Evolutionary conservation across 2,888 invertebrate genomes (phyloP).

Genomic region (Acrocera orbiculus): DNA sequence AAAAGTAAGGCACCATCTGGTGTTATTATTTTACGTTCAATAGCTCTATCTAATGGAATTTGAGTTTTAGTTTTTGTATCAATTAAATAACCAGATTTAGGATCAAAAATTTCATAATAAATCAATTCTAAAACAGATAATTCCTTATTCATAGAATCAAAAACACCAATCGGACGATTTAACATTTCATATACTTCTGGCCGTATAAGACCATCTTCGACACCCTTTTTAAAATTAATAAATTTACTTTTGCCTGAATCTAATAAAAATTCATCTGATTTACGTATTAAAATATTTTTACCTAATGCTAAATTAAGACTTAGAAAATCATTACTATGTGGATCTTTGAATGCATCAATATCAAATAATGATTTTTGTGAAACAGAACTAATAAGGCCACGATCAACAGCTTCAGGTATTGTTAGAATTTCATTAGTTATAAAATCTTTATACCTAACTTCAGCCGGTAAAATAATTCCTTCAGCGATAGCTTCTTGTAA

Average conservation of each 20-base stretch:
- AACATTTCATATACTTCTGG: slow-evolving; percentile 78
- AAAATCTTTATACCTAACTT: slow-evolving; percentile 56
- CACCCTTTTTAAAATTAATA: slow-evolving; percentile 62
- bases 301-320: slow-evolving; percentile 67
- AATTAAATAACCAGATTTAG: slow-evolving; percentile 68
- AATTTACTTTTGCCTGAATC: slow-evolving; percentile 58
- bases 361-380: slow-evolving; percentile 78
- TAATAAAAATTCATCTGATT: slow-evolving; percentile 50
- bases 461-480: slow-evolving; percentile 59
- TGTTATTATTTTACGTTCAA: slow-evolving; percentile 67
- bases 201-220: slow-evolving; percentile 57
- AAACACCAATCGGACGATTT: slow-evolving; percentile 62
- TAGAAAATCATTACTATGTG: slow-evolving; percentile 60
- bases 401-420: slow-evolving; percentile 73
- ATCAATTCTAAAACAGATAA: slow-evolving; percentile 76
- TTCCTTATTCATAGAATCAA: slow-evolving; percentile 51
- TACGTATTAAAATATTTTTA: slow-evolving; percentile 58
- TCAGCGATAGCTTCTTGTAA: slow-evolving; percentile 68
- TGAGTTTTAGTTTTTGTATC: slow-evolving; percentile 53
- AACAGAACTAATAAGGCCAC: slow-evolving; percentile 75
- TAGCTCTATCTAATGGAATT: slow-evolving; percentile 69
- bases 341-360: slow-evolving; percentile 78
- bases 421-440: slow-evolving; percentile 53
- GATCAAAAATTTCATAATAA: slow-evolving; percentile 69
- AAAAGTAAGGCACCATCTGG: slow-evolving; percentile 74